These are phyloP conservation scores for Melanotaenia pygmaea DNA, from an alignment of 2,797 vertebrate genomes.

Conservation along the genomic window DNA sequence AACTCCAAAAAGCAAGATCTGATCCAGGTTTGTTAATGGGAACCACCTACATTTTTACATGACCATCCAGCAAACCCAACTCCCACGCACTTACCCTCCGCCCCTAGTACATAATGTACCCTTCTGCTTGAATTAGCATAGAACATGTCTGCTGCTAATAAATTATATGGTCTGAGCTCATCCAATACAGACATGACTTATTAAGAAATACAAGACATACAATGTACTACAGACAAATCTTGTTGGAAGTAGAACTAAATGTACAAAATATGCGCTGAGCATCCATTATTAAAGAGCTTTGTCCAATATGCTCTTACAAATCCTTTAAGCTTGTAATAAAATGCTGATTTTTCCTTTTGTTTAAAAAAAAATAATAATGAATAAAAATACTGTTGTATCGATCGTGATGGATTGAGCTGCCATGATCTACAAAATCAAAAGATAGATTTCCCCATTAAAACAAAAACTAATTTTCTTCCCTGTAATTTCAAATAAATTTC, in stretches of 20 bases:
- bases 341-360: not conserved
- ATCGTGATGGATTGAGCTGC: not conserved
- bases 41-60: too few species aligned
- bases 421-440: too few species aligned
- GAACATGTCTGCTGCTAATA: not conserved
- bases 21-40: too few species aligned
- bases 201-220: not conserved
- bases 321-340: not conserved
- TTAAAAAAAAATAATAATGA: too few species aligned
- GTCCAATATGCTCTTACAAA: not conserved
- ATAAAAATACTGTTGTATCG: not conserved
- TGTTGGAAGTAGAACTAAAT: conserved; percentile 1
- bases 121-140: not conserved
- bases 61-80: not conserved
- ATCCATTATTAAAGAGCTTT: not conserved
- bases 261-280: not conserved
- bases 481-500: conserved; percentile 42
- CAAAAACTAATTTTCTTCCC: conserved; percentile 31
- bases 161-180: not conserved
- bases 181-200: not conserved
- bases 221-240: not conserved
- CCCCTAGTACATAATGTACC: not conserved
- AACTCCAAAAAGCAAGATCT: too few species aligned
- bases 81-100: not conserved
- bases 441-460: conserved; percentile 14